Percentiles rank a stretch among this genome's conserved stretches.
These are phyloP conservation scores for Drosophila barbarae DNA, from an alignment of 2,888 invertebrate genomes.

Conservation along the genomic window DNA sequence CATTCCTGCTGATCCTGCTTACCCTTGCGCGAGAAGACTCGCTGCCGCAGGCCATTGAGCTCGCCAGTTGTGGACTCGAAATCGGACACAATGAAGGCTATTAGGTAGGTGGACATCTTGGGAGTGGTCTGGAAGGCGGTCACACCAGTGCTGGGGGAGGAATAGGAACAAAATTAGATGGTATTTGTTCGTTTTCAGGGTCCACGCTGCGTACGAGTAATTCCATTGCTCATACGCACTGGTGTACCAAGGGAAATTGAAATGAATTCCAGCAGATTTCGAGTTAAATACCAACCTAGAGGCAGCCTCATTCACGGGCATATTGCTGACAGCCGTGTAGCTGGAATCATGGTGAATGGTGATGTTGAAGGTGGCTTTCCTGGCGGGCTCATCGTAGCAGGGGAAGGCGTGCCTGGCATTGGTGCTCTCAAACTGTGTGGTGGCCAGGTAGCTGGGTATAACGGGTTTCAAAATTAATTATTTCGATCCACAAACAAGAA, in stretches of 20 bases:
- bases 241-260: no score
- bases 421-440: slow-evolving; percentile 86
- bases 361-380: slow-evolving; percentile 84
- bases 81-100: slow-evolving; percentile 88
- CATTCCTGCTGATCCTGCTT: slow-evolving; percentile 82
- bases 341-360: slow-evolving; percentile 66
- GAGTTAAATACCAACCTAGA: slow-evolving; percentile 38
- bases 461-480: background rate
- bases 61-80: slow-evolving; percentile 76
- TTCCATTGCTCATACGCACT: background rate
- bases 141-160: slow-evolving; percentile 25
- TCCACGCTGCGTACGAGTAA: background rate
- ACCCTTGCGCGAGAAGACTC: slow-evolving; percentile 75
- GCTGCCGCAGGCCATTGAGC: slow-evolving; percentile 63
- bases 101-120: slow-evolving; percentile 88
- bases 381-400: slow-evolving; percentile 85
- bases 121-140: slow-evolving; percentile 80
- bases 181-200: background rate
- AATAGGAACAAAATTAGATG: background rate
- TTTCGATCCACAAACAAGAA: background rate
- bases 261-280: no score
- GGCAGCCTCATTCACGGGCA: slow-evolving; percentile 79
- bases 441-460: slow-evolving; percentile 79
- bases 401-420: slow-evolving; percentile 86
- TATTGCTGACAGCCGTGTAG: slow-evolving; percentile 76